Conservation (phyloP, 2,797 vertebrate genomes). For the Lates japonicus region DNA sequence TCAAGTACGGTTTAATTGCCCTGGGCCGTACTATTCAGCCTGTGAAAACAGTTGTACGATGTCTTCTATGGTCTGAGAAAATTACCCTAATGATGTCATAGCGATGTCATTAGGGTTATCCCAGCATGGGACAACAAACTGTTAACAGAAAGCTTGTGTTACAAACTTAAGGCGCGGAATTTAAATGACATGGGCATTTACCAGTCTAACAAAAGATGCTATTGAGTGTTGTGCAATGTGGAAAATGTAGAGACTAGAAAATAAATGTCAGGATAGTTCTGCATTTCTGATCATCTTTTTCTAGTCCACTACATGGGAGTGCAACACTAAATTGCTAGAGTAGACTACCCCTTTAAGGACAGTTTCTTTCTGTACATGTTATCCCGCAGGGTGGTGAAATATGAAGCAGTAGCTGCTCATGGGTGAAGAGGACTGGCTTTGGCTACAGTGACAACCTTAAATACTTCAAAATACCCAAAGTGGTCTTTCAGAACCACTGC, state of each 20-base stretch:
- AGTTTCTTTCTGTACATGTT: slow-evolving; percentile 2
- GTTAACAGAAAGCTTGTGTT: neutral
- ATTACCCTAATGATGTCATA: neutral
- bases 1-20: neutral
- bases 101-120: slow-evolving; percentile 12
- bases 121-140: neutral
- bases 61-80: neutral
- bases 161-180: neutral
- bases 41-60: neutral
- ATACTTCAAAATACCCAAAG: neutral
- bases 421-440: neutral
- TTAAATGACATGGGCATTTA: neutral
- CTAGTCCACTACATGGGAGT: neutral
- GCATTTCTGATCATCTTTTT: neutral
- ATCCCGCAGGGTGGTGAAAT: neutral
- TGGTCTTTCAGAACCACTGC: neutral
- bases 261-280: neutral
- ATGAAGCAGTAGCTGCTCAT: neutral
- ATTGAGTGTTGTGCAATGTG: neutral
- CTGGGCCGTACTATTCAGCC: neutral
- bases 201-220: neutral
- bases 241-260: neutral
- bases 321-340: neutral
- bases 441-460: neutral
- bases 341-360: slow-evolving; percentile 5